Conservation (phyloP, 35 echinoderm and acorn worm genomes). For the Hemicentrotus pulcherrimus region DNA sequence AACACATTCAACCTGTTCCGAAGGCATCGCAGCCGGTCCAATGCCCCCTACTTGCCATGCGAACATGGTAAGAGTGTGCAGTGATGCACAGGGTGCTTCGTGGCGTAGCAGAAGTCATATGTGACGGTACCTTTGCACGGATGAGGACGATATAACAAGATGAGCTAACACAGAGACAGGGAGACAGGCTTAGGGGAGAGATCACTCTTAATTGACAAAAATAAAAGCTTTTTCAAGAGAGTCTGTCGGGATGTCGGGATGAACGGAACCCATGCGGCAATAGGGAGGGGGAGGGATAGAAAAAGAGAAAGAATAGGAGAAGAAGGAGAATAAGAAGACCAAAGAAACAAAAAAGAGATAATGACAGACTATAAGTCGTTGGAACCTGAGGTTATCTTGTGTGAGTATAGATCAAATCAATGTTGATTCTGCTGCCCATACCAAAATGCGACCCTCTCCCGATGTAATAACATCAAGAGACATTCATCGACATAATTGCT, state of each 20-base stretch:
- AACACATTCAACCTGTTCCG: background rate
- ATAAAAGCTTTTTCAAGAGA: background rate
- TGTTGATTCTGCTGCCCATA: no score
- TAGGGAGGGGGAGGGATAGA: no score
- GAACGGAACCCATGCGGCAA: background rate
- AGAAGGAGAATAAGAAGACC: background rate
- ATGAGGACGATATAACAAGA: background rate
- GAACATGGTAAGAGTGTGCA: background rate
- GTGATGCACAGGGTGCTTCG: background rate
- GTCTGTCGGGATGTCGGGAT: background rate
- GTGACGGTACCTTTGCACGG: background rate
- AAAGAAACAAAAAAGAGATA: no score
- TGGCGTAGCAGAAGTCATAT: background rate
- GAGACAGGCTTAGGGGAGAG: background rate
- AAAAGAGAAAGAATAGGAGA: background rate
- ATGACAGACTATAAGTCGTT: background rate
- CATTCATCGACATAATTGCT: no score
- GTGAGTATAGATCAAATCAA: no score
- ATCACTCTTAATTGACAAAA: background rate
- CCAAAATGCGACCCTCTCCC: no score
- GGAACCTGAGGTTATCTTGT: no score
- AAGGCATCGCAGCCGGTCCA: background rate
- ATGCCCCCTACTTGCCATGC: background rate
- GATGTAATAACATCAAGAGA: no score
- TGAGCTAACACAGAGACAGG: background rate